Evolutionary conservation across 2,113 vertebrate species (phyloP), one percentile per base, ranked within the genome.

Genomic region (Siniperca knerii): DNA sequence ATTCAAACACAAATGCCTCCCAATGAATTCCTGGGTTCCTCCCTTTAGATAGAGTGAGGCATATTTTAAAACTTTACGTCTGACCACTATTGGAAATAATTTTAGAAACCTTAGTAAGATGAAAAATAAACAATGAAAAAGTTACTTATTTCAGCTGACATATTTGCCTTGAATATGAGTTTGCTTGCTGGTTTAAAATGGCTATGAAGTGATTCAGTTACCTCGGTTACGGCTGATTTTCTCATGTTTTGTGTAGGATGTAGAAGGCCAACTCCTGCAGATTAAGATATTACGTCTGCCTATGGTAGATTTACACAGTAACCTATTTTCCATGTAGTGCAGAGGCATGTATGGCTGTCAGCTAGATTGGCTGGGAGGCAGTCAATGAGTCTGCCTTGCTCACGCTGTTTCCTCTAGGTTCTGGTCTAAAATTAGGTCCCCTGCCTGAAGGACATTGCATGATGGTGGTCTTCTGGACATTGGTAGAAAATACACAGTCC

Each of bases 361-460:
- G 83, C 52, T 66, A 77, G 75, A 75, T 67, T 80, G 70, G 75
- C 69, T 79, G 18, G 72, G 65, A 89, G 79, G 76, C 61, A 80
- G 75, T 86, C 75, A 40, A 71, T 79, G 88, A 89, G 77, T 74
- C 40, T 40, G 75, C 71, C 79, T 79, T 83, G 79, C 79, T 92
- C 73, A 72, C 40, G 33, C 66, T 2, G 18, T 77, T 84, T 65
- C 77, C 83, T 87, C 82, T 20, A 69, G 85, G 85, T 79, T 85
- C 67, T 35, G 13, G 29, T 92, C 91, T 93, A 95, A 93, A 94
- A 91, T 89, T 91, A 94, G 88, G 72, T 70, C 23, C 52, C 54
- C 21, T 64, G 77, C 87, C 90, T 76, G 42, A 70, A 89, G 90
- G 86, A 79, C 61, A 81, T 9, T 78, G 20, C 42, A 77, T 7